Conservation (phyloP, 2,888 invertebrate species). For the Yponomeuta cagnagella region DNA sequence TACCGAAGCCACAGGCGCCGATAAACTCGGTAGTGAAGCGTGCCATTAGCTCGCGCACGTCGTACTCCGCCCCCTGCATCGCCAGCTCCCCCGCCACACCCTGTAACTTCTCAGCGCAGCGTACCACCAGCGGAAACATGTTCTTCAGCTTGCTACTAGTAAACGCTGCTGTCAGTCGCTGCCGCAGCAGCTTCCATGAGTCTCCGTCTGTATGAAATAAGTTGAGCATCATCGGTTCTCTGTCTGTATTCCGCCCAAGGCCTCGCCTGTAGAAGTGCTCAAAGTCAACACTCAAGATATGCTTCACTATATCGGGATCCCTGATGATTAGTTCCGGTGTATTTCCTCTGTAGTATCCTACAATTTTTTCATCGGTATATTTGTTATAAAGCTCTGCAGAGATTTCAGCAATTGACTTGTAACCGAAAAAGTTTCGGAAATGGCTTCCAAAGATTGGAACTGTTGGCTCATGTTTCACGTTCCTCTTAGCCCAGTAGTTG, state of each 20-base stretch:
- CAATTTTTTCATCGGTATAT: slow-evolving; percentile 15
- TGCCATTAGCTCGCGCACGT: slow-evolving; percentile 20
- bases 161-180: slow-evolving; percentile 17
- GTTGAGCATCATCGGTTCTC: slow-evolving; percentile 14
- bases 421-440: slow-evolving; percentile 33
- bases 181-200: slow-evolving; percentile 18
- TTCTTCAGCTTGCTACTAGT: slow-evolving; percentile 17
- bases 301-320: slow-evolving; percentile 17
- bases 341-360: slow-evolving; percentile 17
- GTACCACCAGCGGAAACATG: slow-evolving; percentile 19
- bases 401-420: slow-evolving; percentile 25
- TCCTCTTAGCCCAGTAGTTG: slow-evolving; percentile 45
- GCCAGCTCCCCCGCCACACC: neutral
- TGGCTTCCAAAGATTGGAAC: slow-evolving; percentile 47
- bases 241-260: slow-evolving; percentile 7
- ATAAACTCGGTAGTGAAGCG: slow-evolving; percentile 21
- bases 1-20: slow-evolving; percentile 20
- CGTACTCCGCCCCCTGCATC: slow-evolving; percentile 5
- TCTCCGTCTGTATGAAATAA: slow-evolving; percentile 19
- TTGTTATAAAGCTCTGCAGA: slow-evolving; percentile 13
- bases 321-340: slow-evolving; percentile 18
- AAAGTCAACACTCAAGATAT: slow-evolving; percentile 17
- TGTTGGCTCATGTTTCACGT: slow-evolving; percentile 45
- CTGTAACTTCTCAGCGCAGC: slow-evolving; percentile 18
- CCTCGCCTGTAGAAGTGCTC: slow-evolving; percentile 16